phyloP scores from a whole-genome alignment of 2,113 vertebrate species.

The Macaca mulatta region DNA sequence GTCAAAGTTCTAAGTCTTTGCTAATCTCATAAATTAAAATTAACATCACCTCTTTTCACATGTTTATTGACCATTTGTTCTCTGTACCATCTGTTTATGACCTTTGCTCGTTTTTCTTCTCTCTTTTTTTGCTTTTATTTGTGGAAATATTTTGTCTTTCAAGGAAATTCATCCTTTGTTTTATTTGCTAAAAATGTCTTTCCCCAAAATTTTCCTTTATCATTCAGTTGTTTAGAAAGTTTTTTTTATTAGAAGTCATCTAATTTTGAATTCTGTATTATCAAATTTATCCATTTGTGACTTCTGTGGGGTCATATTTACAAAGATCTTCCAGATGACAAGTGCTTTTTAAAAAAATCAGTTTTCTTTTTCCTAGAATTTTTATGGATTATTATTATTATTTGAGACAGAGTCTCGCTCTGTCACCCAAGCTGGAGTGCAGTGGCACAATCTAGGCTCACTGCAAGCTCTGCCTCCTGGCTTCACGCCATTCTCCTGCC shows the following conservation, averaged over 20 bases:
- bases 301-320: background rate
- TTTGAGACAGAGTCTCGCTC: too few relatives aligned
- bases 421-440: too few relatives aligned
- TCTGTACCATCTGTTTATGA: background rate
- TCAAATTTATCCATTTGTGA: background rate
- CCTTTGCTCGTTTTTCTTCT: background rate
- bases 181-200: background rate
- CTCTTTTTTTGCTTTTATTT: background rate
- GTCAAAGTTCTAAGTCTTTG: background rate
- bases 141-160: conserved; percentile 3
- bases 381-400: background rate
- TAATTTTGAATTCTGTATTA: background rate
- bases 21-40: background rate
- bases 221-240: background rate
- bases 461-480: too few relatives aligned
- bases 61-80: background rate
- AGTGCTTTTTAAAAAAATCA: background rate
- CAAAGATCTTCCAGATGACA: background rate
- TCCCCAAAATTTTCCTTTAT: background rate
- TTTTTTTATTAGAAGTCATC: background rate
- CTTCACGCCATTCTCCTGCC: too few relatives aligned
- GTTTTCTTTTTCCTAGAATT: background rate
- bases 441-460: too few relatives aligned
- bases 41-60: background rate
- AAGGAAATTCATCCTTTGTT: background rate